Evolutionary conservation across 2,797 vertebrate genomes (phyloP), one percentile per base, ranked within the genome.

Genomic region (Smutsia gigantea): DNA sequence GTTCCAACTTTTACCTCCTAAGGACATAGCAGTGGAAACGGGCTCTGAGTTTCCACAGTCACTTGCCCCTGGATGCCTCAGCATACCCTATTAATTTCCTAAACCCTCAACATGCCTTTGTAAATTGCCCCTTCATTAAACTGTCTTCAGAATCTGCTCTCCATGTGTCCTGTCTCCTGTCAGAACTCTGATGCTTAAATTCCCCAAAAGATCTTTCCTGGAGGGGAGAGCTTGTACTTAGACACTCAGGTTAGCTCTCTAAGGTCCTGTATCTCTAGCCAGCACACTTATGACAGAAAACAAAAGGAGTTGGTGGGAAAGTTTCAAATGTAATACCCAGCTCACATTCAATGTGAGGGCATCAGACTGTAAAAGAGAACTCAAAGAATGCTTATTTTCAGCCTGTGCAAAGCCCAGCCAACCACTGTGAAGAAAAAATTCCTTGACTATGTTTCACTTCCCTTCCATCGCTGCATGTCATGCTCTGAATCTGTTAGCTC

Each of bases 321-420:
- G 8, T 69, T 69, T 92, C 19, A 57, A 63, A 42, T 66, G 25
- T 23, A 59, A 86, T 31, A 55, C 31, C 4, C 39, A 95, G 53
- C 89, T 63, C 74, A 84, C n/a, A 81, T 94, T 37, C 87, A 63
- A 31, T 21, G 25, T 2, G 37, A 97, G 71, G 34, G 63, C 55
- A 97, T 72, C 82, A 31, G n/a, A 86, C 94, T 91, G n/a, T 93
- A 69, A 81, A 49, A 23, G 71, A 68, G 25, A 68, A 49, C 55
- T 61, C 31, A 18, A 9, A 74, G 95, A 91, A 95, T 81, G 39
- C 10, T 29, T 59, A 77, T 77, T 93, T 93, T 51, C 27, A 63
- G 23, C 31, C 63, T 27, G 10, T 51, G 49, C 59, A 86, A 87
- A 93, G 27, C 34, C 66, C 51, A 82, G 78, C 14, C 39, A 55